Percentiles rank a stretch among this genome's conserved stretches.
Evolutionary conservation across 2,797 vertebrate species (phyloP).

Genomic region (Corythornis leucogaster): DNA sequence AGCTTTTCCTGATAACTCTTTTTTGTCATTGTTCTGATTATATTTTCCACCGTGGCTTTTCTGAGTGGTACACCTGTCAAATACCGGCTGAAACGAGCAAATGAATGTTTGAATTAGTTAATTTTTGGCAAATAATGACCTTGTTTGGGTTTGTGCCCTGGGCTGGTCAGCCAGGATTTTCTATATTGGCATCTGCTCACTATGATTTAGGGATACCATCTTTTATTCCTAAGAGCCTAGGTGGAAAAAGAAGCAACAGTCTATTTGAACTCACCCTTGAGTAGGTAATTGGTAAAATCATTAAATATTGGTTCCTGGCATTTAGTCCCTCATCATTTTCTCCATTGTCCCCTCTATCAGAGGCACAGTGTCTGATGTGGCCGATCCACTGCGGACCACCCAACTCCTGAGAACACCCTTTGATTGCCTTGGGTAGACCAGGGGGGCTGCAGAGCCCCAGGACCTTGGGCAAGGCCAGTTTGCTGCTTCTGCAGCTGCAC

Average conservation of each 20-base stretch:
- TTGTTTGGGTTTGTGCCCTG: neutral
- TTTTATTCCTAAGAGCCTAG: neutral
- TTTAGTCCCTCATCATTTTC: neutral
- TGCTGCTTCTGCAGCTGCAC: neutral
- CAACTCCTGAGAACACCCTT: rapidly evolving
- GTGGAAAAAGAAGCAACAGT: neutral
- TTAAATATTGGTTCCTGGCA: neutral
- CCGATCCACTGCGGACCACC: rapidly evolving
- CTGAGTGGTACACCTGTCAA: neutral
- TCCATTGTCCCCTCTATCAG: neutral
- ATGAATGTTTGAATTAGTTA: neutral
- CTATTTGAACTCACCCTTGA: neutral
- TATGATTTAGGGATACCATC: neutral
- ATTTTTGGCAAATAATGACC: neutral
- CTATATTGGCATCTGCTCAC: rapidly evolving
- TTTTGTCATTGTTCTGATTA: neutral
- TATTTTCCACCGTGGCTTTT: neutral
- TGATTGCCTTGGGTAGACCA: rapidly evolving
- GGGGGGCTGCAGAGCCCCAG: neutral
- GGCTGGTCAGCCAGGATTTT: neutral
- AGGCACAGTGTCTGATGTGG: rapidly evolving
- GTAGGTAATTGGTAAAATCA: neutral
- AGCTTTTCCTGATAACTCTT: neutral
- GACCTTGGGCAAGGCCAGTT: neutral
- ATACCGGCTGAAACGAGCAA: neutral